phyloP scores from a whole-genome alignment of 2,888 invertebrate genomes.

The Epirrita christyi region DNA sequence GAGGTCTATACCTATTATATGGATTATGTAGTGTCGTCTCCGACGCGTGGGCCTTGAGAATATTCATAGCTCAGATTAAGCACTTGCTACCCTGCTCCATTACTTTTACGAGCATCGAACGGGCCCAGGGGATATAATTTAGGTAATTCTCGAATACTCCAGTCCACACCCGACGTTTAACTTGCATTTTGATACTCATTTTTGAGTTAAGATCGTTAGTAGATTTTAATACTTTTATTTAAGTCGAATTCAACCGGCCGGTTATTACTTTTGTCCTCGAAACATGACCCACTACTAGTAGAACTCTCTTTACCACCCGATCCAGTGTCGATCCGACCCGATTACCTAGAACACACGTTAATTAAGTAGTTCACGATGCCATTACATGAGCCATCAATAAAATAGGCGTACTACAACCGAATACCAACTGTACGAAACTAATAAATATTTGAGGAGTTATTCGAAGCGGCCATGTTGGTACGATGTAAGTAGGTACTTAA shows the following conservation, averaged over 20 bases:
- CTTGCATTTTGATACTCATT: background rate
- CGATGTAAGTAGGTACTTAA: too few relatives aligned
- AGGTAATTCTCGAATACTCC: conserved; percentile 9
- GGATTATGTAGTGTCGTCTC: conserved; percentile 7
- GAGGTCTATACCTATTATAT: conserved; percentile 11
- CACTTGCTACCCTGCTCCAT: conserved; percentile 7
- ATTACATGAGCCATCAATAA: conserved; percentile 9
- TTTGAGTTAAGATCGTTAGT: background rate
- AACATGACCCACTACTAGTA: too few relatives aligned
- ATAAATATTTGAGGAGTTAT: conserved; percentile 8
- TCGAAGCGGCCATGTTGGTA: background rate
- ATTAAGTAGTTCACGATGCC: background rate
- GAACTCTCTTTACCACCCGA: too few relatives aligned
- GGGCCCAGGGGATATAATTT: conserved; percentile 14
- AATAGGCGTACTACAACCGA: background rate
- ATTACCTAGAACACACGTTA: background rate
- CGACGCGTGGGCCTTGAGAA: conserved; percentile 13
- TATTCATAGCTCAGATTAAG: conserved; percentile 20
- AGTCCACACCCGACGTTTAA: background rate
- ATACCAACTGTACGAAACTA: background rate
- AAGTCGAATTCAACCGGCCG: too few relatives aligned
- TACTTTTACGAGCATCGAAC: conserved; percentile 23
- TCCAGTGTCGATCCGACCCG: too few relatives aligned
- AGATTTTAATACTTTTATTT: too few relatives aligned
- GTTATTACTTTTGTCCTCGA: too few relatives aligned